Conservation (phyloP, 2,888 invertebrate genomes). For the Nysson spinosus region DNA sequence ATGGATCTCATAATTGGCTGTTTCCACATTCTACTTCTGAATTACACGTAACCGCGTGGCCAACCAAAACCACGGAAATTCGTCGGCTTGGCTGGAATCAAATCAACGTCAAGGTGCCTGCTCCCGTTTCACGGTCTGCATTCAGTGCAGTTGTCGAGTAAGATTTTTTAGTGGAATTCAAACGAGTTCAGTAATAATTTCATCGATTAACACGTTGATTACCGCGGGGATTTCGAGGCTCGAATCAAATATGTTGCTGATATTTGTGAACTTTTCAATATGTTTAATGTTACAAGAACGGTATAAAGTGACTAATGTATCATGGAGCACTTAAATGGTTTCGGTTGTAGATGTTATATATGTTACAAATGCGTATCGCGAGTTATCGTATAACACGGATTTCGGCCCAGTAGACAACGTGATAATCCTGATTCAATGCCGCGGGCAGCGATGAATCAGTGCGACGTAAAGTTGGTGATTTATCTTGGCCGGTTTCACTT, state of each 20-base stretch:
- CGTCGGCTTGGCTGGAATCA: constrained; percentile 9
- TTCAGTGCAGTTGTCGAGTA: constrained; percentile 40
- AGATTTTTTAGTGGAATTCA: constrained; percentile 33
- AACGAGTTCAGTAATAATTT: constrained; percentile 30
- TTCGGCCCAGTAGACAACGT: too few relatives aligned
- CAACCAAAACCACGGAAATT: background rate
- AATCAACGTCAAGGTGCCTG: constrained; percentile 40
- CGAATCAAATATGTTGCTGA: too few relatives aligned
- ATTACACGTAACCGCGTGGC: background rate
- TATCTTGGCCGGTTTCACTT: constrained; percentile 24
- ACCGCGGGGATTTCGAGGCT: too few relatives aligned
- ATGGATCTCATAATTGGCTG: constrained; percentile 26
- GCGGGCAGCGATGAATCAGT: constrained; percentile 31
- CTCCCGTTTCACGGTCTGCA: constrained; percentile 35
- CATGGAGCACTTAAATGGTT: too few relatives aligned
- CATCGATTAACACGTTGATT: too few relatives aligned
- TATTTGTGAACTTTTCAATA: too few relatives aligned
- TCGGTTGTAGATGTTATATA: too few relatives aligned
- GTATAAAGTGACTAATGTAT: too few relatives aligned
- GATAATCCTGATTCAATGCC: constrained; percentile 23
- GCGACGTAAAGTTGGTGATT: constrained; percentile 11
- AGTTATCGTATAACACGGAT: too few relatives aligned
- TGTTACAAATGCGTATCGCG: too few relatives aligned
- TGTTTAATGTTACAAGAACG: too few relatives aligned
- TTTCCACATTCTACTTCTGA: constrained; percentile 15